Base-by-base conservation (phyloP, 2,113 vertebrate genomes). In the Laticauda laticaudata region DNA sequence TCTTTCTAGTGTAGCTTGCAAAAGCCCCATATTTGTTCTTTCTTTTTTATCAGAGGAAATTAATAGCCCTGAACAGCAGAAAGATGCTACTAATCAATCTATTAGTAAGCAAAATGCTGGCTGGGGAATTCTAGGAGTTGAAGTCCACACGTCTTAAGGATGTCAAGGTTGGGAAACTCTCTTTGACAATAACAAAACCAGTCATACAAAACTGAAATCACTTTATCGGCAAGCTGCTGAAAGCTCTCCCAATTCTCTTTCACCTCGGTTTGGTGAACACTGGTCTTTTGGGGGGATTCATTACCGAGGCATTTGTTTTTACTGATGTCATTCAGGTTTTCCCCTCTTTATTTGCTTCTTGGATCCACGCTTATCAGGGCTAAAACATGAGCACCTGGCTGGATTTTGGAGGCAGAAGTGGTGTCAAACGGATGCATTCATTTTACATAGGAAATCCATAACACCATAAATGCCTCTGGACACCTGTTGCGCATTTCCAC, bases 221-320 rank as follows among this genome's bases (percentile, higher is more conserved):
- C 61, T 91, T 85, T 56, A 85, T 91, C 64, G 61, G 29, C 56
- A 48, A 64, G 26, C 55, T 1, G 24, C 92, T 55, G 43, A 89
- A 91, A 34, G 29, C 8, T 64, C 55, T 45, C 7, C 12, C 86
- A 86, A 59, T 34, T 88, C 56, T 23, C n/a, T 88, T 89, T 81
- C 64, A 86, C 69, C 1, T 2, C 0, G 0, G 3, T 93, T 96
- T 93, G 88, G 11, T 88, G 91, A 94, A 90, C 61, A 87, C 87
- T 29, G 43, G 45, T 91, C 55, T 53, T 15, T 0, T 21, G 86
- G 7, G 55, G 18, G 55, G 55, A 90, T 53, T 2, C 87, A 92
- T 91, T 88, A 59, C 64, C 92, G 59, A 87, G 86, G 14, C 0
- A 0, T 3, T 95, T 57, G 88, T 93, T 90, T 94, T 94, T 59